phyloP scores from a whole-genome alignment of 2,888 invertebrate species.

The Acrobasis suavella region DNA sequence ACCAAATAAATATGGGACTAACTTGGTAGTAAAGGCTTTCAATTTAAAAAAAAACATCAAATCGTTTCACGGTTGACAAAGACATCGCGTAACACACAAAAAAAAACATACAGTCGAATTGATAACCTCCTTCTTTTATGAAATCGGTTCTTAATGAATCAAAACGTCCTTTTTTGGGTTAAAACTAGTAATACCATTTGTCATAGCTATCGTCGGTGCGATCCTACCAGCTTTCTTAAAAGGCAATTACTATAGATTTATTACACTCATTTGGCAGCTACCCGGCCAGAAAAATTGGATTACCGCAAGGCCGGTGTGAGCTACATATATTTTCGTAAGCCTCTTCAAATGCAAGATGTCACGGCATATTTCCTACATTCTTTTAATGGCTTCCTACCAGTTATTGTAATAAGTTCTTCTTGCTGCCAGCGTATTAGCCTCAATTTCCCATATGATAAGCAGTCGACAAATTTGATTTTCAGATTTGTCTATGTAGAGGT shows the following conservation, averaged over 20 bases:
- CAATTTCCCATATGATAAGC: not conserved
- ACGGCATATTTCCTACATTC: constrained; percentile 29
- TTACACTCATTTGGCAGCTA: constrained; percentile 5
- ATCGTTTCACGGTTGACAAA: too few relatives aligned
- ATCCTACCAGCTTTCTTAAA: constrained; percentile 2
- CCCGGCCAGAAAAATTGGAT: constrained; percentile 2
- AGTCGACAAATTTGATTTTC: too few relatives aligned
- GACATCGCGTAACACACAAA: too few relatives aligned
- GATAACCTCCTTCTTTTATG: too few relatives aligned
- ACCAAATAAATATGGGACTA: too few relatives aligned
- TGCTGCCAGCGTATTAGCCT: not conserved
- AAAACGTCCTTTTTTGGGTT: not conserved
- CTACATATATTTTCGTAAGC: constrained; percentile 2
- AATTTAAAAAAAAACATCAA: too few relatives aligned
- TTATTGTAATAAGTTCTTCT: constrained; percentile 35
- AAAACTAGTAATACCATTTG: not conserved
- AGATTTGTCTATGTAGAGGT: too few relatives aligned
- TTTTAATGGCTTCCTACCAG: constrained; percentile 44
- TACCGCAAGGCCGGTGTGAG: constrained; percentile 3
- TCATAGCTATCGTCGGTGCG: not conserved
- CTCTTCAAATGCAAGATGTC: constrained; percentile 23
- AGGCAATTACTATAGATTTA: constrained; percentile 2
- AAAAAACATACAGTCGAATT: too few relatives aligned
- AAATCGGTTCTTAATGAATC: too few relatives aligned
- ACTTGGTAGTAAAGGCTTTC: too few relatives aligned